Conservation (phyloP, 2,113 vertebrate species). For the Platanista minor region DNA sequence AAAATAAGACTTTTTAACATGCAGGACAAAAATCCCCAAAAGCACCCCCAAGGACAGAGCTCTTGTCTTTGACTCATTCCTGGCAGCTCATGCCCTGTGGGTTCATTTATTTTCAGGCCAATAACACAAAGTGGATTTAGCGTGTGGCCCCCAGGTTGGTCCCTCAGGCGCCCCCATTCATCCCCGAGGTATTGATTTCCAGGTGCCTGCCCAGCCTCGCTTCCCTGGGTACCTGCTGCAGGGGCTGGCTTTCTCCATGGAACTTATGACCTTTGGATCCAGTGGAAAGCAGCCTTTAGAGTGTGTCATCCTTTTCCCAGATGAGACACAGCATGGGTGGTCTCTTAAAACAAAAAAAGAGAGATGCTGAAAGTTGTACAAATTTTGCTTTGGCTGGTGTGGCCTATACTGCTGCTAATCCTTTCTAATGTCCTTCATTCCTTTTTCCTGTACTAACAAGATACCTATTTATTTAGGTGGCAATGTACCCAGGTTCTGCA, state of each 20-base stretch:
- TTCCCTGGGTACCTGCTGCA: not conserved
- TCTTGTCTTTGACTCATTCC: not conserved
- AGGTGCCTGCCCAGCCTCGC: not conserved
- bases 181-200: accelerated
- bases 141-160: not conserved
- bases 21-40: not conserved
- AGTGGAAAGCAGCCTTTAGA: too few relatives aligned
- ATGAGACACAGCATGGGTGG: accelerated
- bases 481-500: too few relatives aligned
- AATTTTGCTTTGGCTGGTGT: not conserved
- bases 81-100: accelerated
- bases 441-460: not conserved
- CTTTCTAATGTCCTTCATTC: not conserved
- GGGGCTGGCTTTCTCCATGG: not conserved
- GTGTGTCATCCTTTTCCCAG: not conserved
- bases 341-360: not conserved
- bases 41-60: not conserved
- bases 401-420: not conserved
- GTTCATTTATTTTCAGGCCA: not conserved
- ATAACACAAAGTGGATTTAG: not conserved
- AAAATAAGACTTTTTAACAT: not conserved
- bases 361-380: not conserved
- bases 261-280: not conserved
- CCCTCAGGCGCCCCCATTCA: accelerated
- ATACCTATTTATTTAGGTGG: not conserved